A percentile compares a stretch with the other conserved stretches of the same genome.
phyloP scores from a whole-genome alignment of 1,140 invertebrate genomes.

The Microplitis demolitor region DNA sequence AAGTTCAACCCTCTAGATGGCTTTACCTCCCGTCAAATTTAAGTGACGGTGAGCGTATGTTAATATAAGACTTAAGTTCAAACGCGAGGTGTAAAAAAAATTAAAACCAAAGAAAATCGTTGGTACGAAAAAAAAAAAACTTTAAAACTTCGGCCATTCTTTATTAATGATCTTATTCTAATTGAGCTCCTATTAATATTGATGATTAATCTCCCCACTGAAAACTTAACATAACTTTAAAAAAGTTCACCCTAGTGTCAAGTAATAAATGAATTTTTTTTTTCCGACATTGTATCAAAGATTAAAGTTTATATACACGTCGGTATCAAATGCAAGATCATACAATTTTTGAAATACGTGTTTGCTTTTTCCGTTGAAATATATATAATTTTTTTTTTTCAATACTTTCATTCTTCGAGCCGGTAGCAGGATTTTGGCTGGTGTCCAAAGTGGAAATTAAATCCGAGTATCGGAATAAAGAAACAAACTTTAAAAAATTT shows the following conservation, averaged over 20 bases:
- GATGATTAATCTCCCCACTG: too few species aligned
- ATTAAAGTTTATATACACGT: neutral
- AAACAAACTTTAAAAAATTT: too few species aligned
- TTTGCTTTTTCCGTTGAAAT: conserved; percentile 3
- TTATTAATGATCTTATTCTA: neutral
- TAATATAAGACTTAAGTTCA: conserved; percentile 1
- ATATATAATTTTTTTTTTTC: neutral
- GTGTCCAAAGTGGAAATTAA: conserved; percentile 37
- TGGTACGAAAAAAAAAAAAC: neutral
- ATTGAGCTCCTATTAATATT: neutral
- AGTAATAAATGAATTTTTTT: too few species aligned
- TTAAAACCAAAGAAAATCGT: neutral
- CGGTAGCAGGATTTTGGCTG: conserved; percentile 21
- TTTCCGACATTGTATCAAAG: neutral
- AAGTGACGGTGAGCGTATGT: neutral
- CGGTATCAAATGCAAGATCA: neutral
- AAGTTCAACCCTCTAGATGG: conserved; percentile 14
- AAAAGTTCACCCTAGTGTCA: too few species aligned
- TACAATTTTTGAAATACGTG: neutral
- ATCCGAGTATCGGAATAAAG: conserved; percentile 9
- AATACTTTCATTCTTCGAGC: neutral
- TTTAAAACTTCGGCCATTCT: neutral
- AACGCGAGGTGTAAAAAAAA: neutral
- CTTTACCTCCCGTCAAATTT: conserved; percentile 3
- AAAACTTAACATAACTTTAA: too few species aligned